Evolutionary conservation across 2,113 vertebrate species (phyloP).

Genomic region (Brachypteracias leptosomus): DNA sequence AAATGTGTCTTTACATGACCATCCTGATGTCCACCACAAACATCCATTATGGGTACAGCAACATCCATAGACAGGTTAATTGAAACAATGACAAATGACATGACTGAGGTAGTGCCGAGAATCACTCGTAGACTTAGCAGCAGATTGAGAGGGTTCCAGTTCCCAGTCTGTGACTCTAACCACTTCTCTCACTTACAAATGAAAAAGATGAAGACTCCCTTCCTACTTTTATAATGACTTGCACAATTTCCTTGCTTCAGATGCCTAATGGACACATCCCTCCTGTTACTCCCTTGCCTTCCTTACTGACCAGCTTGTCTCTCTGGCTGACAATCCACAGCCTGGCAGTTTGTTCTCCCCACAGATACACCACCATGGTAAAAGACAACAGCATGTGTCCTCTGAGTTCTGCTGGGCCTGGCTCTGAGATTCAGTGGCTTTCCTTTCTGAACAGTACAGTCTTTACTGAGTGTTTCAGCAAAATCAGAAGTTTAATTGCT

Average conservation of each 20-base stretch:
- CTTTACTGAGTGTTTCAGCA: not conserved
- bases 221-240: not conserved
- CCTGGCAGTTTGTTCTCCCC: not conserved
- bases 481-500: not conserved
- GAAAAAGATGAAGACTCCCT: not conserved
- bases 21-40: not conserved
- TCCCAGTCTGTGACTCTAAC: not conserved
- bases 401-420: not conserved
- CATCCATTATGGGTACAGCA: not conserved
- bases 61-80: not conserved
- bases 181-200: not conserved
- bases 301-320: too few relatives aligned
- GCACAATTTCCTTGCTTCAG: not conserved
- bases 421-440: not conserved
- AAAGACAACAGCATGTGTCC: not conserved
- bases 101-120: not conserved
- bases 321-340: not conserved
- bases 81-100: not conserved
- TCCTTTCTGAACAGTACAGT: not conserved
- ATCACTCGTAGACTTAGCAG: not conserved
- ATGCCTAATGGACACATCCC: not conserved
- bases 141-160: not conserved
- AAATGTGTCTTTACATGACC: not conserved
- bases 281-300: accelerated
- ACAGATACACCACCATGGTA: not conserved